These are phyloP conservation scores for Tiphia femorata DNA, from an alignment of 2,888 invertebrate species.

Conservation along the genomic window DNA sequence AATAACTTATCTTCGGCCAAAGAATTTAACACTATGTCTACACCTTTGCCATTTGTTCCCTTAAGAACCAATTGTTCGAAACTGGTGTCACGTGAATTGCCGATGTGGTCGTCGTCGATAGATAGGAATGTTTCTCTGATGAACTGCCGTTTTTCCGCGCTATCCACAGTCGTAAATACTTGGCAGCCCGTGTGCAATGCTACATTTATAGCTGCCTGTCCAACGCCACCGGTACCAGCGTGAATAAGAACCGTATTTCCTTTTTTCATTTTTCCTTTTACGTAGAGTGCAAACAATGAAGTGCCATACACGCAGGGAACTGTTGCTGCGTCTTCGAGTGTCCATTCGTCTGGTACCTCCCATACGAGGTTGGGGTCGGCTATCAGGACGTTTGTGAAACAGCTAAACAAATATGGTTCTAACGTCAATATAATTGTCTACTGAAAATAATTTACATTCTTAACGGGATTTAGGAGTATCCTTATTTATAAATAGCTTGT, in stretches of 20 bases:
- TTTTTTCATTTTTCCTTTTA: slow-evolving; percentile 70
- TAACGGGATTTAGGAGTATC: too few relatives aligned
- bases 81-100: slow-evolving; percentile 86
- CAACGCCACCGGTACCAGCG: slow-evolving; percentile 74
- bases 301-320: slow-evolving; percentile 77
- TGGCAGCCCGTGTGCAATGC: slow-evolving; percentile 73
- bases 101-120: slow-evolving; percentile 78
- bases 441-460: too few relatives aligned
- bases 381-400: background rate
- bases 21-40: slow-evolving; percentile 91
- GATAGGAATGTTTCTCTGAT: slow-evolving; percentile 72
- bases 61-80: slow-evolving; percentile 89
- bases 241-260: slow-evolving; percentile 70
- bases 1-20: slow-evolving; percentile 93
- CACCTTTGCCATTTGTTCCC: slow-evolving; percentile 87
- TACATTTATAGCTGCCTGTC: slow-evolving; percentile 78
- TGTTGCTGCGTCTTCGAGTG: slow-evolving; percentile 76
- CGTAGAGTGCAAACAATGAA: slow-evolving; percentile 72
- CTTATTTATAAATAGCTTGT: too few relatives aligned
- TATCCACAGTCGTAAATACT: slow-evolving; percentile 75
- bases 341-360: slow-evolving; percentile 74
- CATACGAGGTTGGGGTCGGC: slow-evolving; percentile 57
- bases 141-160: slow-evolving; percentile 72
- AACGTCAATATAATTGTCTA: too few relatives aligned
- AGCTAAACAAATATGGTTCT: too few relatives aligned